These are phyloP conservation scores for Odocoileus hemionus DNA, from an alignment of 2,113 vertebrate genomes.

Conservation along the genomic window DNA sequence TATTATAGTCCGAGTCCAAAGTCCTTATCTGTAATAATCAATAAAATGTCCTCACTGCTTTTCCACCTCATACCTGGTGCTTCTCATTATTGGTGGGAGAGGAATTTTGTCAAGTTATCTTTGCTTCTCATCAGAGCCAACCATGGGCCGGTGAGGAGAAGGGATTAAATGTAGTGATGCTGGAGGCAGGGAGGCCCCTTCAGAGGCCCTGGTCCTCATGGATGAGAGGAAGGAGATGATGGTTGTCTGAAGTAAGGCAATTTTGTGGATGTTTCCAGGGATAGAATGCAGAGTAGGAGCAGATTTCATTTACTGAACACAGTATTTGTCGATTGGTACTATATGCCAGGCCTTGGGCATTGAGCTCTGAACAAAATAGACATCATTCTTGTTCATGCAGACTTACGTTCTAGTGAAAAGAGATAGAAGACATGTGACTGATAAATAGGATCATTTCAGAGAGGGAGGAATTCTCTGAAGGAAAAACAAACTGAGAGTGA, in stretches of 20 bases:
- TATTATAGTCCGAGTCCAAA: background rate
- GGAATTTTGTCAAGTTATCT: background rate
- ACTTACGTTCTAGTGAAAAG: background rate
- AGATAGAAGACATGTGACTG: background rate
- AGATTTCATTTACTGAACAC: background rate
- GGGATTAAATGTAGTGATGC: background rate
- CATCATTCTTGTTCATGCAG: background rate
- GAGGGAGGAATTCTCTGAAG: background rate
- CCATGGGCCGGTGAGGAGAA: rapidly evolving
- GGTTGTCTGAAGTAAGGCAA: background rate
- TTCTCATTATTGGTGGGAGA: background rate
- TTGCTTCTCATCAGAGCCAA: background rate
- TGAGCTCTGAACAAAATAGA: background rate
- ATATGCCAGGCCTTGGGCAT: background rate
- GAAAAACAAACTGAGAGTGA: background rate
- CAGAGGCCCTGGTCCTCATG: background rate
- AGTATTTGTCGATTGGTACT: background rate
- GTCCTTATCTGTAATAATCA: background rate
- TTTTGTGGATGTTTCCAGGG: background rate
- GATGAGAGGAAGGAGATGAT: background rate
- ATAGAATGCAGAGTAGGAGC: background rate
- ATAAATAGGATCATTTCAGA: background rate
- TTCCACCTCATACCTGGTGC: background rate
- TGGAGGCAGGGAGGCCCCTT: background rate
- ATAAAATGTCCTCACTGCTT: background rate